A percentile compares a stretch with the other conserved stretches of the same genome.
phyloP scores from a whole-genome alignment of 2,113 vertebrate species.

The Gavialis gangeticus region DNA sequence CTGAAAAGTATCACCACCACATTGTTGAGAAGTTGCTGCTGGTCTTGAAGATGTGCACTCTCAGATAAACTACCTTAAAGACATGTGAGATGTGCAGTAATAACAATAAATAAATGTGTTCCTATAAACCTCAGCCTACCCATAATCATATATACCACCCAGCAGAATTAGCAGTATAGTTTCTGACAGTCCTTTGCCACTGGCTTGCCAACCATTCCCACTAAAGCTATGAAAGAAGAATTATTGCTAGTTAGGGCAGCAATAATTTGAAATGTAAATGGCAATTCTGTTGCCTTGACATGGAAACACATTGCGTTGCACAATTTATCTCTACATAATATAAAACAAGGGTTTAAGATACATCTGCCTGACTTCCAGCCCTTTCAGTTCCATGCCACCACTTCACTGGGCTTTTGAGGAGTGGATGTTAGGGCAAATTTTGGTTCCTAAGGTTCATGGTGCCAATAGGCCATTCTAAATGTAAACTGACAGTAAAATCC shows the following conservation, averaged over 20 bases:
- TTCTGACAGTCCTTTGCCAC: neutral
- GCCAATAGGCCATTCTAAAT: neutral
- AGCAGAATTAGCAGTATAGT: neutral
- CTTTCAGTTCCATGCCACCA: neutral
- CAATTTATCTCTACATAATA: neutral
- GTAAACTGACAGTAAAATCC: neutral
- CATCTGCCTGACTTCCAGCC: neutral
- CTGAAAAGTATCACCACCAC: neutral
- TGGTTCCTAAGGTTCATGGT: neutral
- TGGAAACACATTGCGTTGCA: neutral
- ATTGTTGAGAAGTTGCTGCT: neutral
- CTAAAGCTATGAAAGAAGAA: neutral
- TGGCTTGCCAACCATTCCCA: neutral
- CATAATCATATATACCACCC: neutral
- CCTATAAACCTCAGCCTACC: neutral
- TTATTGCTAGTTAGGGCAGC: neutral
- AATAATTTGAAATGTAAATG: neutral
- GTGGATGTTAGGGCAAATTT: neutral
- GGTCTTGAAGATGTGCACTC: neutral
- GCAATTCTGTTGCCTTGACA: neutral
- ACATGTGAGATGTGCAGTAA: neutral
- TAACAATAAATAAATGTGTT: neutral
- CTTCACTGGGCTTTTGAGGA: neutral
- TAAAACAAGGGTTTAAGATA: neutral
- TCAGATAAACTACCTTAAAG: neutral